Conservation (phyloP, 2,888 invertebrate genomes). For the Eupithecia abbreviata region DNA sequence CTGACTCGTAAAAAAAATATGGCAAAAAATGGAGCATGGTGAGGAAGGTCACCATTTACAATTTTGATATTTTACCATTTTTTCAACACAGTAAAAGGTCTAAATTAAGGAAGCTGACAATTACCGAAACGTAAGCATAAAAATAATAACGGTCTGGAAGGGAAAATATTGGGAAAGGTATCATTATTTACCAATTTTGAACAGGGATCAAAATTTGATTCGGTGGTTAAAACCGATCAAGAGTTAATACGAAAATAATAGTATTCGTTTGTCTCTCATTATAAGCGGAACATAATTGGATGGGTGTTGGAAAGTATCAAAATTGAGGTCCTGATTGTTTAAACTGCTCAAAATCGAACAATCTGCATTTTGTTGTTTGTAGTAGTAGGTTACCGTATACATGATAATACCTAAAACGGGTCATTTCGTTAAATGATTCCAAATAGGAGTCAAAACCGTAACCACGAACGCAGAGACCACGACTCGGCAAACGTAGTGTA, state of each 20-base stretch:
- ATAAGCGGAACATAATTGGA: conserved; percentile 62
- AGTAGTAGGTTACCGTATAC: not conserved
- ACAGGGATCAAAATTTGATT: conserved; percentile 62
- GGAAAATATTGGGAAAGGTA: conserved; percentile 56
- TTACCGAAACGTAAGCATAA: conserved; percentile 41
- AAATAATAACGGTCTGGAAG: conserved; percentile 53
- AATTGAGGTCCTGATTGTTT: conserved; percentile 19
- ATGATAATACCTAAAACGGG: not conserved
- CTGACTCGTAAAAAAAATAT: not conserved
- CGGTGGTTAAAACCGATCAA: conserved; percentile 72
- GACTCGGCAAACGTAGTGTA: no score
- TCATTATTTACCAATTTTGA: conserved; percentile 74
- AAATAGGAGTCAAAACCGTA: not conserved
- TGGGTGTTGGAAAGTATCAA: conserved; percentile 20
- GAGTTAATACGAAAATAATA: conserved; percentile 80
- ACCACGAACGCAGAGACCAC: no score
- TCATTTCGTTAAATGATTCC: not conserved
- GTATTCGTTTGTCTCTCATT: conserved; percentile 72
- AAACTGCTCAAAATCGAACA: conserved; percentile 3
- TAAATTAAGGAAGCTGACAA: conserved; percentile 39
- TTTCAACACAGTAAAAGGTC: conserved; percentile 11
- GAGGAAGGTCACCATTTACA: not conserved
- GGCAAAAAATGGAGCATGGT: not conserved
- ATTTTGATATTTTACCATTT: not conserved
- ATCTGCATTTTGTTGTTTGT: not conserved